Evolutionary conservation across 2,888 invertebrate genomes (phyloP), one percentile per base, ranked within the genome.

Genomic region (Drosophila merina): DNA sequence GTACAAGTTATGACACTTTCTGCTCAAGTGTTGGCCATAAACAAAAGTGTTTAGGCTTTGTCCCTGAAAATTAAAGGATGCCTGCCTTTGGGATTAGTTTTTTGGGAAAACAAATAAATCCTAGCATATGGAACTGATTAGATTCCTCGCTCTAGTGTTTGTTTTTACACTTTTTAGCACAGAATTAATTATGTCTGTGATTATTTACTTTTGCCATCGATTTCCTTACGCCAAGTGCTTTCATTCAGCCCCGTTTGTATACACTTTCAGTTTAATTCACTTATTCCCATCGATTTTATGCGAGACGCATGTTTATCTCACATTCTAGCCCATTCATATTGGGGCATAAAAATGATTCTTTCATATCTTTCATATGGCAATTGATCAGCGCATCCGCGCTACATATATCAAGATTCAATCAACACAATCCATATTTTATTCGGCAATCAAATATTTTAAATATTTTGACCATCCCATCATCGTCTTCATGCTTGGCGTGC

Each of bases 391-490:
- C 44, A 20, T 30, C 7, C 31, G 48, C 59, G 25, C 30, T 6
- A 40, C 28, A 36, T 38, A 33, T 44, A 68, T 49, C 42, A 38
- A 47, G 14, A 62, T 60, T 60, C 45, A 56, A 47, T 48, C 57
- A 72, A 52, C 48, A 57, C 66, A 62, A 45, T 67, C 60, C 36
- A 72, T 66, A 71, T 76, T 66, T 63, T 48, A 72, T 75, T 57
- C 14, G 45, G 20, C 52, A 62, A 70, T 70, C 51, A 67, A 72
- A 64, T 72, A 48, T 54, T 38, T 75, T 48, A 54, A 71, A 73
- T 77, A 75, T 70, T 76, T 74, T 52, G 67, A 58, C 20, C 60
- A 68, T 68, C 57, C 54, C 71, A 64, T 81, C 84, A 69, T 79
- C 69, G 31, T 14, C 36, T 48, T 26, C 26, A 45, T 54, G 60